Evolutionary conservation across 2,113 vertebrate species (phyloP).

Genomic region (Clarias gariepinus): DNA sequence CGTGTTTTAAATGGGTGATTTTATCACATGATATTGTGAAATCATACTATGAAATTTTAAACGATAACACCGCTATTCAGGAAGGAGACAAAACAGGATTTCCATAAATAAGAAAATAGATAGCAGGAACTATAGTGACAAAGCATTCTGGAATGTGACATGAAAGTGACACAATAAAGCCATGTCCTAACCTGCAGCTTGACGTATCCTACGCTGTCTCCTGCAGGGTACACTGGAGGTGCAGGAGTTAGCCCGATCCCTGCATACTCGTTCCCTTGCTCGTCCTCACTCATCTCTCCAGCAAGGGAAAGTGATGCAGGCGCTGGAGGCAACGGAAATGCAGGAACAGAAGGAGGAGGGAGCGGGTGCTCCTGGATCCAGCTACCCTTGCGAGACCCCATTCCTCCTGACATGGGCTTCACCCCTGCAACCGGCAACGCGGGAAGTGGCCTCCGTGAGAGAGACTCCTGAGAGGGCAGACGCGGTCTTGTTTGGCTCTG

Average conservation of each 20-base stretch:
- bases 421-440: conserved; percentile 81
- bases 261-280: conserved; percentile 82
- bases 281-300: conserved; percentile 59
- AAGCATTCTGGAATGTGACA: not conserved
- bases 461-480: conserved; percentile 82
- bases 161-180: not conserved
- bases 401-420: conserved; percentile 72
- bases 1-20: not conserved
- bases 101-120: not conserved
- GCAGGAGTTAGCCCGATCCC: conserved; percentile 78
- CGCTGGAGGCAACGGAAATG: conserved; percentile 68
- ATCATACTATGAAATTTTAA: not conserved
- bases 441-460: conserved; percentile 84
- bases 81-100: not conserved
- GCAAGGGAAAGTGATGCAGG: conserved; percentile 61
- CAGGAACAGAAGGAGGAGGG: conserved; percentile 80
- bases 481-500: conserved; percentile 77
- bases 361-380: conserved; percentile 87
- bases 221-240: conserved; percentile 61
- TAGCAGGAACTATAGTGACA: not conserved
- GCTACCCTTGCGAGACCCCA: conserved; percentile 83
- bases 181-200: conserved; percentile 71
- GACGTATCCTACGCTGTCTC: conserved; percentile 77
- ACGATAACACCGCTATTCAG: not conserved
- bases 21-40: not conserved